phyloP scores from a whole-genome alignment of 2,888 invertebrate species.

The Spatulosminthurus flaviceps region DNA sequence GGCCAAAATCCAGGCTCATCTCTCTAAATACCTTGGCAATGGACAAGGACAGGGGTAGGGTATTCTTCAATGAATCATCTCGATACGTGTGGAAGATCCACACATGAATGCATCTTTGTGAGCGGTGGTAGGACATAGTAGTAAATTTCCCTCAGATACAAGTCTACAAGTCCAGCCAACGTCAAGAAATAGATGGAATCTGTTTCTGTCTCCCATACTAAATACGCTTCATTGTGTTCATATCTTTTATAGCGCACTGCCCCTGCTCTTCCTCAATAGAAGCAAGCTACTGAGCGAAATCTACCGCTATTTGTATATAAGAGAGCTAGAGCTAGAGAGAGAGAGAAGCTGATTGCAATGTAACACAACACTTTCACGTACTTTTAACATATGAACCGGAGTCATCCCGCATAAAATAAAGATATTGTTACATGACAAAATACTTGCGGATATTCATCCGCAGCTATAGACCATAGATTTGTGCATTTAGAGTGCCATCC shows the following conservation, averaged over 20 bases:
- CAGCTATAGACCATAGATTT: not conserved
- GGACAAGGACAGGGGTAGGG: not conserved
- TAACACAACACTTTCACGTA: conserved; percentile 9
- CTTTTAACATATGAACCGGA: conserved; percentile 18
- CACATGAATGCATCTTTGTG: conserved; percentile 4
- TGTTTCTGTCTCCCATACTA: not conserved
- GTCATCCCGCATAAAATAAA: conserved; percentile 10
- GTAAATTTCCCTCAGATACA: not conserved
- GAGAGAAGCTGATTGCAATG: not conserved
- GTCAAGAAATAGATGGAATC: conserved; percentile 9
- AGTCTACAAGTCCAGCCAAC: not conserved
- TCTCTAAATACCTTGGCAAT: not conserved
- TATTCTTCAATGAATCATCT: conserved; percentile 7
- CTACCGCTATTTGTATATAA: too few relatives aligned
- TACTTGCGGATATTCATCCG: not conserved
- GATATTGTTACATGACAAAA: not conserved
- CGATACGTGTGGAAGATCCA: not conserved
- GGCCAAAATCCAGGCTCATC: too few relatives aligned
- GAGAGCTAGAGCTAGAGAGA: not conserved
- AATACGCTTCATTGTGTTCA: not conserved
- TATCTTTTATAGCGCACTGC: too few relatives aligned
- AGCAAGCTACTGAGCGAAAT: too few relatives aligned
- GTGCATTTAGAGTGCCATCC: too few relatives aligned
- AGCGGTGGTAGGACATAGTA: too few relatives aligned
- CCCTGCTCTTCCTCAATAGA: too few relatives aligned